A percentile compares a stretch with the other conserved stretches of the same genome.
Evolutionary conservation across 2,797 vertebrate genomes (phyloP).

Genomic region (Strix occidentalis): DNA sequence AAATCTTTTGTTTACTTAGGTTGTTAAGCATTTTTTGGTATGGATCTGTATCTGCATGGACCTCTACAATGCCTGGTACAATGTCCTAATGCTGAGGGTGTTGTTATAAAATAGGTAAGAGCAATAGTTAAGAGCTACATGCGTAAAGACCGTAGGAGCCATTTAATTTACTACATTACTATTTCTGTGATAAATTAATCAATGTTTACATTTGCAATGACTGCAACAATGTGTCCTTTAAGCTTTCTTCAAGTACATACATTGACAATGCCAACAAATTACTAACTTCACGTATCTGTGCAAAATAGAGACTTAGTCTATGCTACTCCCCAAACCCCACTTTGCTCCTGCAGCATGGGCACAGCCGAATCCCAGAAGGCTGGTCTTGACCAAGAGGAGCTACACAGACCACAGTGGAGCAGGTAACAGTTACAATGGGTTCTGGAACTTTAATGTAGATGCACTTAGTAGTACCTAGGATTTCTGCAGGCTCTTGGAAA

Average conservation of each 20-base stretch:
- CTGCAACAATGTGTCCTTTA: not conserved
- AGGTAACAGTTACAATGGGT: not conserved
- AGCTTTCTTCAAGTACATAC: not conserved
- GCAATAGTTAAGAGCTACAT: not conserved
- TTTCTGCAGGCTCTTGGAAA: not conserved
- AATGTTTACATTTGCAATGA: not conserved
- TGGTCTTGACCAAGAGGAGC: not conserved
- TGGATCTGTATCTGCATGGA: not conserved
- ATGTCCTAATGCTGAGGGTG: not conserved
- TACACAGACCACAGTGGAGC: not conserved
- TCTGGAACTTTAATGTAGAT: not conserved
- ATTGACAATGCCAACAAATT: not conserved
- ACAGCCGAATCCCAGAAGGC: not conserved
- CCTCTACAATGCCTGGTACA: not conserved
- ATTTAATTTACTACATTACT: not conserved
- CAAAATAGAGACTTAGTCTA: not conserved
- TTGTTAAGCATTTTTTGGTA: not conserved
- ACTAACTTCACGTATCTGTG: not conserved
- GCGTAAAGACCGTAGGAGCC: not conserved
- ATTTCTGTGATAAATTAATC: not conserved
- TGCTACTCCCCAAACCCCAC: accelerated
- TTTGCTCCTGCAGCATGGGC: not conserved
- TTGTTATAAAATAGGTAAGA: not conserved
- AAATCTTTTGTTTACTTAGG: not conserved
- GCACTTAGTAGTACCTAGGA: not conserved